A percentile compares a stretch with the other conserved stretches of the same genome.
Evolutionary conservation across 2,888 invertebrate species (phyloP).

Genomic region (Catonia carolina): DNA sequence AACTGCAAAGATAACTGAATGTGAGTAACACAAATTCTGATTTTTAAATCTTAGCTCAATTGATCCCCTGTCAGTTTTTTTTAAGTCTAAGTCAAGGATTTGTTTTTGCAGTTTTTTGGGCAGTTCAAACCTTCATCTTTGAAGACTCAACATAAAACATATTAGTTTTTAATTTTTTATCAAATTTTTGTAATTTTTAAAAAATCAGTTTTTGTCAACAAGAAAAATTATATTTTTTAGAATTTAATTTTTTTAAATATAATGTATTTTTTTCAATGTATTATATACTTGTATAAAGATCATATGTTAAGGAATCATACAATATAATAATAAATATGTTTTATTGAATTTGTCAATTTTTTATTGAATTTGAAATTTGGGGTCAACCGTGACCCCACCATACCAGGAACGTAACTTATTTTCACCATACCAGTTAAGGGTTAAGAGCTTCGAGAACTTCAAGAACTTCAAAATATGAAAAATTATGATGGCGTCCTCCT

Average conservation of each 20-base stretch:
- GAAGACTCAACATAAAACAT: neutral
- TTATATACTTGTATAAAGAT: too few species aligned
- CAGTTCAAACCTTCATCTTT: conserved; percentile 8
- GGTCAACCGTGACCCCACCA: neutral
- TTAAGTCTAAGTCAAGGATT: neutral
- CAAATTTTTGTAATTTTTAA: neutral
- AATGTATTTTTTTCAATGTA: too few species aligned
- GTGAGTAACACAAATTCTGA: neutral
- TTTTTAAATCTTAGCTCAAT: neutral
- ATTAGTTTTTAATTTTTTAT: neutral
- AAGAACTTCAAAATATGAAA: too few species aligned
- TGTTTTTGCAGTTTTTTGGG: conserved; percentile 9
- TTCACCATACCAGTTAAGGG: neutral
- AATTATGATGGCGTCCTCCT: too few species aligned
- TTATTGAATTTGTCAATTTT: too few species aligned
- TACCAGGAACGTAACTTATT: neutral
- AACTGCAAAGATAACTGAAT: neutral
- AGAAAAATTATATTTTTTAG: too few species aligned
- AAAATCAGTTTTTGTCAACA: neutral
- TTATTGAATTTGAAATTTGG: neutral
- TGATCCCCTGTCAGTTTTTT: conserved; percentile 1
- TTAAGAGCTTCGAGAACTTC: too few species aligned
- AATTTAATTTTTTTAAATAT: too few species aligned
- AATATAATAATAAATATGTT: neutral
- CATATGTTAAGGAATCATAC: too few species aligned